phyloP scores from a whole-genome alignment of 2,113 vertebrate genomes.

The Chlorocebus sabaeus region DNA sequence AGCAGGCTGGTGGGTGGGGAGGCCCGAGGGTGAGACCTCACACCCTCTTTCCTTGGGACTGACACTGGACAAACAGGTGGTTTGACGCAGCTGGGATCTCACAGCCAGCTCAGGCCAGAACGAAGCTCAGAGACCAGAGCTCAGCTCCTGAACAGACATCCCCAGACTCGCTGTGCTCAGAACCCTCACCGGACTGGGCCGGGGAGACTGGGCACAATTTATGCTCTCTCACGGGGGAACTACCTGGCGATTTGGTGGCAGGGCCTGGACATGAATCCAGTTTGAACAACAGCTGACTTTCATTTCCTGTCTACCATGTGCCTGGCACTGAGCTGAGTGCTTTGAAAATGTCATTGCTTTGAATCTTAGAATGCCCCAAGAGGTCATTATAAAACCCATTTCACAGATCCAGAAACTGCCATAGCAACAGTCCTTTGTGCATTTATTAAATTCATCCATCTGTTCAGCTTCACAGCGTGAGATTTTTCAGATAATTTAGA shows the following conservation, averaged over 20 bases:
- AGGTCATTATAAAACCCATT: background rate
- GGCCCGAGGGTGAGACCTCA: background rate
- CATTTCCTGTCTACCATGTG: rapidly evolving
- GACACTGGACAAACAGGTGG: rapidly evolving
- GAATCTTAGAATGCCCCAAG: background rate
- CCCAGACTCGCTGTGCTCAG: rapidly evolving
- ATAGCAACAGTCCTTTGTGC: rapidly evolving
- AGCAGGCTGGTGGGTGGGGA: rapidly evolving
- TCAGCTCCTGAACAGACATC: rapidly evolving
- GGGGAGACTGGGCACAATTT: rapidly evolving
- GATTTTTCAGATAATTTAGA: too few relatives aligned
- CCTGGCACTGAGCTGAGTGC: rapidly evolving
- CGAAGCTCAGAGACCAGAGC: too few relatives aligned
- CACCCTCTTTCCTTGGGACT: rapidly evolving
- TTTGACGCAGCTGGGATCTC: rapidly evolving
- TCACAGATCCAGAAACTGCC: background rate
- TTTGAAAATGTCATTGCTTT: background rate
- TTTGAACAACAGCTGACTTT: rapidly evolving
- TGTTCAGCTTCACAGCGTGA: background rate
- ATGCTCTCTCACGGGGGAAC: rapidly evolving
- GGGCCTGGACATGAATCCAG: rapidly evolving
- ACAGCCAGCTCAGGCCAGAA: background rate
- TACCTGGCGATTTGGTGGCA: rapidly evolving
- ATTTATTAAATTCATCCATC: background rate
- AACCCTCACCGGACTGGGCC: rapidly evolving